phyloP scores from a whole-genome alignment of 2,888 invertebrate species.

The Ennomos quercinarius region DNA sequence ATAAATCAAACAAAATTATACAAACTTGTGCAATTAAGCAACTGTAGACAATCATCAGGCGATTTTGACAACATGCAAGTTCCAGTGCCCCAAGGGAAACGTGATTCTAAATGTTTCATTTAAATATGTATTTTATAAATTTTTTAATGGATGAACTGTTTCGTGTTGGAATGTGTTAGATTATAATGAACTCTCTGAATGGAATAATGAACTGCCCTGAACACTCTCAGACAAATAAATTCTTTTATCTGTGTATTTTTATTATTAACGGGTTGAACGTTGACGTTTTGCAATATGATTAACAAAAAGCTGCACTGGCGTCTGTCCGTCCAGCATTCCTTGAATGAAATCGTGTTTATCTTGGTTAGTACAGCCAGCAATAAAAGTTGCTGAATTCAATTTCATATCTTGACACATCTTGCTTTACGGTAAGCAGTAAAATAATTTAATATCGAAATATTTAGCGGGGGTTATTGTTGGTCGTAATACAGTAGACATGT shows the following conservation, averaged over 20 bases:
- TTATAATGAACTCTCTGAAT: slow-evolving; percentile 11
- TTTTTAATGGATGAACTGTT: slow-evolving; percentile 8
- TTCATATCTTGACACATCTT: no score
- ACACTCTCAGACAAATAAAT: slow-evolving; percentile 51
- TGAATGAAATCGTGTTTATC: no score
- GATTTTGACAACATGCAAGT: slow-evolving; percentile 58
- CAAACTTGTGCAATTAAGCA: slow-evolving; percentile 14
- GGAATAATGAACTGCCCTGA: slow-evolving; percentile 20
- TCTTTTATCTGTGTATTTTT: slow-evolving; percentile 62
- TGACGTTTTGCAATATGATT: no score
- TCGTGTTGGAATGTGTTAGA: slow-evolving; percentile 10
- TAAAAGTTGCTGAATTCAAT: no score
- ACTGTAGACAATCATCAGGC: not conserved
- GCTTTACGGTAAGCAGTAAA: not conserved
- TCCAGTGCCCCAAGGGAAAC: slow-evolving; percentile 69
- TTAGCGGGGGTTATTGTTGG: no score
- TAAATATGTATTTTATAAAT: slow-evolving; percentile 21
- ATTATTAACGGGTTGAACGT: no score
- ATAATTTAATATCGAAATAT: not conserved
- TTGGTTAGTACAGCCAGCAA: no score
- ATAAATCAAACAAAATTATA: slow-evolving; percentile 12
- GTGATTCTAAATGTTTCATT: slow-evolving; percentile 31
- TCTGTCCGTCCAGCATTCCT: no score
- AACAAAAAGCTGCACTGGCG: no score
- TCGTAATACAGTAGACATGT: no score